These are phyloP conservation scores for Pollimyrus isidori DNA, from an alignment of 2,113 vertebrate species.

Conservation along the genomic window DNA sequence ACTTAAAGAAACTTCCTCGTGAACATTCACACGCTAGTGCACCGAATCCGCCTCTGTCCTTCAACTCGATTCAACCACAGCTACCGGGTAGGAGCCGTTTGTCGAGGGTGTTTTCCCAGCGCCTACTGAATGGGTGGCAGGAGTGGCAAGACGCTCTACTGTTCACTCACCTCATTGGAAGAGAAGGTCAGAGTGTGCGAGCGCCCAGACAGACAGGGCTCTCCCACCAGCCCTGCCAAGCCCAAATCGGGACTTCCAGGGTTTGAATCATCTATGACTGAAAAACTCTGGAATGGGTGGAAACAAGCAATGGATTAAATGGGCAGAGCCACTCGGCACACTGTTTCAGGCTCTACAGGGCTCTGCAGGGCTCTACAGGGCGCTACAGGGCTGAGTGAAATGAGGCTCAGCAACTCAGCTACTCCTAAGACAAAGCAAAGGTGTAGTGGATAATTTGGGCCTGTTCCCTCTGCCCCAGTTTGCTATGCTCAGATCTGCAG, in stretches of 20 bases:
- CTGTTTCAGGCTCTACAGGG: background rate
- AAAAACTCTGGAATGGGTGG: slow-evolving; percentile 70
- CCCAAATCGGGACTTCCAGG: slow-evolving; percentile 69
- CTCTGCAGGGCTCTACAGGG: no score
- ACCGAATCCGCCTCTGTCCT: background rate
- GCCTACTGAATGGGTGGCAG: background rate
- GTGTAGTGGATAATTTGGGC: background rate
- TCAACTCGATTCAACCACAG: background rate
- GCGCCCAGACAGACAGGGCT: slow-evolving; percentile 72
- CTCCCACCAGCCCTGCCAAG: slow-evolving; percentile 72
- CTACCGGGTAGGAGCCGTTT: background rate
- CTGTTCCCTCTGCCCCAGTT: background rate
- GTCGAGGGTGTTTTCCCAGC: background rate
- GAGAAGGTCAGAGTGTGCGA: slow-evolving; percentile 79
- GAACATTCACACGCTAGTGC: background rate
- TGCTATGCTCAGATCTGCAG: background rate
- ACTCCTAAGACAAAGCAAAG: background rate
- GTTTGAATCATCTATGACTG: slow-evolving; percentile 69
- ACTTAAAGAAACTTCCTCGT: background rate
- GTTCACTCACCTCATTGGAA: slow-evolving; percentile 77
- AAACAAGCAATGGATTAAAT: slow-evolving; percentile 40
- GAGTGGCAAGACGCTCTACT: background rate
- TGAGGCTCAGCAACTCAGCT: background rate
- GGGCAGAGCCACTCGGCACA: slow-evolving; percentile 17
- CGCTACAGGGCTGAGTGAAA: background rate